Evolutionary conservation across 2,797 vertebrate genomes (phyloP).

Genomic region (Channallabes apus): DNA sequence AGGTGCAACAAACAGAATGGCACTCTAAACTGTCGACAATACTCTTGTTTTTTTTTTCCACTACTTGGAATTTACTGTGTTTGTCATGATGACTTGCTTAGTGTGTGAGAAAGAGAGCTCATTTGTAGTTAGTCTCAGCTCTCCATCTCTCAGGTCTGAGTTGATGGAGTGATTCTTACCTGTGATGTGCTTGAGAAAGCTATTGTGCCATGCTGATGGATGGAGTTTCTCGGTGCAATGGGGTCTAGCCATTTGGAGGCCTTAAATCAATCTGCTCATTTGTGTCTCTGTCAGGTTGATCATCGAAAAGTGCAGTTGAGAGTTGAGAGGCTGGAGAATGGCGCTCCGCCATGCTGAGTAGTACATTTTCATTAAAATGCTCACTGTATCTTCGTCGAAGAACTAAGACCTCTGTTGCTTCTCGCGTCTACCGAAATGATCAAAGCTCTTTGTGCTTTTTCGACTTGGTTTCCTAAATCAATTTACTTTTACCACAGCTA

Average conservation of each 20-base stretch:
- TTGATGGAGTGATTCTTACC: conserved; percentile 68
- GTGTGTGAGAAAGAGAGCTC: conserved; percentile 47
- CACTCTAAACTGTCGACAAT: not conserved
- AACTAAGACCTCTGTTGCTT: conserved; percentile 36
- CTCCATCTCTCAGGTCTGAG: conserved; percentile 55
- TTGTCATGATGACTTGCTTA: conserved; percentile 41
- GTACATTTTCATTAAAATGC: conserved; percentile 58
- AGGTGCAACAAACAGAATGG: conserved; percentile 7
- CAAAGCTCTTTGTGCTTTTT: conserved; percentile 9
- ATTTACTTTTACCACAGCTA: not conserved
- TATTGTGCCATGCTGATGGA: conserved; percentile 68
- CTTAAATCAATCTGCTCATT: conserved; percentile 72
- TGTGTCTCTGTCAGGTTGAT: conserved; percentile 69
- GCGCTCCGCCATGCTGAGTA: conserved; percentile 48
- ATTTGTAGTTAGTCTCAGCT: conserved; percentile 61
- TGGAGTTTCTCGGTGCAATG: conserved; percentile 61
- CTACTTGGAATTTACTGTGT: conserved; percentile 31
- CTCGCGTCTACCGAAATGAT: conserved; percentile 35
- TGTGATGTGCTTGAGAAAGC: conserved; percentile 65
- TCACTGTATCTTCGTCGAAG: conserved; percentile 28
- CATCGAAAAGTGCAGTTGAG: conserved; percentile 63
- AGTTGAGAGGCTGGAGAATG: conserved; percentile 42
- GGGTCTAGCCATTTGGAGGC: conserved; percentile 61
- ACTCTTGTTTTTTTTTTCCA: conserved; percentile 39
- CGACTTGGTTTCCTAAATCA: conserved; percentile 13